Base-by-base conservation (phyloP, 2,797 vertebrate genomes). In the Fringilla coelebs region DNA sequence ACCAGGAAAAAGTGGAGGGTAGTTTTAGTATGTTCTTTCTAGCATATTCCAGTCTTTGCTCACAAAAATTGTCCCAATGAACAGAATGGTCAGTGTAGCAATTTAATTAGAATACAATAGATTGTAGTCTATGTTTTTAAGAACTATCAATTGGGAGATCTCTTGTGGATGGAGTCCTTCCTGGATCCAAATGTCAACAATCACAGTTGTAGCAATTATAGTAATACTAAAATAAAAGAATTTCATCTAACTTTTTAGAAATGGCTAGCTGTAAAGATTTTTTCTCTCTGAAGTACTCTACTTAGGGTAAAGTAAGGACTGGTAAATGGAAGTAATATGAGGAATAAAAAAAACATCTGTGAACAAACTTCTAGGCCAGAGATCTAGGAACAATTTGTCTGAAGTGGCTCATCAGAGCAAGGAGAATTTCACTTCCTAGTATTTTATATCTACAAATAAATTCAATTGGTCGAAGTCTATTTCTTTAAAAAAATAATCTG, bases 251-350 rank as follows among this genome's bases (percentile, higher is more conserved):
- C 5, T 20, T 70, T 74, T 26, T 52, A 57, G 14, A 14, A 81
- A 36, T 52, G 10, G 6, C 2, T 68, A 75, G 7, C 8, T 63
- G 10, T n/a, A 43, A 0, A 31, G 0, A 6, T 18, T 51, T 67
- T 75, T 61, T 1, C 10, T 10, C 4, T 36, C 29, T 72, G 34
- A 72, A 84, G 7, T 70, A 49, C 43, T 81, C 13, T 31, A 55
- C 6, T 71, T 43, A 55, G 3, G 8, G 19, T 46, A 43, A 93
- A 65, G 11, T 78, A 68, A 70, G n/a, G 4, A 32, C 12, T 4
- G 1, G 8, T 46, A 61, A 15, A 19, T 5, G 5, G 18, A 72
- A 75, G 26, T 45, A 63, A 55, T 49, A 20, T 4, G 1, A 74
- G 8, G 5, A 62, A 67, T 55, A 22, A 2, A 38, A 2, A 67